Percentiles rank a stretch among this genome's conserved stretches.
Conservation (phyloP, 2,888 invertebrate genomes). For the Augiades crinisus region DNA sequence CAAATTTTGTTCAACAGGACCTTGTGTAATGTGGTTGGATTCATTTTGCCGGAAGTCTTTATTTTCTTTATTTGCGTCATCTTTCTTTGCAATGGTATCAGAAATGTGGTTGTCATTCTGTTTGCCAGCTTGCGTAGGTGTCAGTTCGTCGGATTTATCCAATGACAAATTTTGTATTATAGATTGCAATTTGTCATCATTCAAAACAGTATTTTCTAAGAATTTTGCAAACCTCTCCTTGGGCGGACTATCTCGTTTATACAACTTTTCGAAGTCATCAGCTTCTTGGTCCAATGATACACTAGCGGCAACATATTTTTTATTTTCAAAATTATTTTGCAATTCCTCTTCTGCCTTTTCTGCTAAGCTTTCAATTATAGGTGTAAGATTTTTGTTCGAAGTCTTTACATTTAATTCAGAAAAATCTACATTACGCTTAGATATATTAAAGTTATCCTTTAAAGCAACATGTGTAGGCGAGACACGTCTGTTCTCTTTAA, state of each 20-base stretch:
- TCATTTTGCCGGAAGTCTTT: constrained; percentile 13
- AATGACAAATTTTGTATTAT: constrained; percentile 71
- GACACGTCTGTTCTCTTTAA: background rate
- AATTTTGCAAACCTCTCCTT: constrained; percentile 70
- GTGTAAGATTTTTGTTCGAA: constrained; percentile 13
- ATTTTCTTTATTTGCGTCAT: constrained; percentile 3
- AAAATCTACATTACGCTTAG: background rate
- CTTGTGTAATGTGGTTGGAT: constrained; percentile 7
- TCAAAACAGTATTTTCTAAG: constrained; percentile 70
- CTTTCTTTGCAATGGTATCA: constrained; percentile 22
- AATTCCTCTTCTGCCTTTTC: constrained; percentile 1
- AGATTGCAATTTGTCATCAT: constrained; percentile 69
- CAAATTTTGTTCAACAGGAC: constrained; percentile 26
- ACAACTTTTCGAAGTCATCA: constrained; percentile 35
- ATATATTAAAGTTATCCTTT: constrained; percentile 2
- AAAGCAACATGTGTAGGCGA: background rate
- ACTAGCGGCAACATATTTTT: constrained; percentile 30
- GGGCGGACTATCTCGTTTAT: constrained; percentile 66
- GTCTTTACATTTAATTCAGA: constrained; percentile 2
- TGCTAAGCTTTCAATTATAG: constrained; percentile 17
- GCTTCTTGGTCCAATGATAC: constrained; percentile 43
- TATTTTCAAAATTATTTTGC: constrained; percentile 26
- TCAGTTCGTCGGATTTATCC: constrained; percentile 42
- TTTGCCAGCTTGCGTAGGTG: constrained; percentile 23
- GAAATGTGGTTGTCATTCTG: constrained; percentile 30